A percentile compares a stretch with the other conserved stretches of the same genome.
phyloP scores from a whole-genome alignment of 1,140 invertebrate genomes.

The Camponotus floridanus region DNA sequence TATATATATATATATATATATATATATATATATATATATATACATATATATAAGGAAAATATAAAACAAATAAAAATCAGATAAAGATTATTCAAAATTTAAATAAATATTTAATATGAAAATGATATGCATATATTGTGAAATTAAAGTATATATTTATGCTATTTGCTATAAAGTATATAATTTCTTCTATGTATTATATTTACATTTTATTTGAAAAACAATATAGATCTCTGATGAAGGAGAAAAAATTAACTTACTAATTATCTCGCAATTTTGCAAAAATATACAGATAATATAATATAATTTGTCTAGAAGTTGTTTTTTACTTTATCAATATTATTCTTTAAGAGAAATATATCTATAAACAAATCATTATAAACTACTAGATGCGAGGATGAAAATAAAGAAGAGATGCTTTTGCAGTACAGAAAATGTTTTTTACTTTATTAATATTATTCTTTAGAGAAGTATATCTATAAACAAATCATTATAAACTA shows the following conservation, averaged over 20 bases:
- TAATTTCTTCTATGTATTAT: too few relatives aligned
- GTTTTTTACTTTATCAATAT: not conserved
- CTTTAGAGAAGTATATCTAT: slow-evolving; percentile 28
- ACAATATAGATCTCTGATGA: too few relatives aligned
- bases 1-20: too few relatives aligned
- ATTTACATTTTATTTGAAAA: too few relatives aligned
- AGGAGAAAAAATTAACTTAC: too few relatives aligned
- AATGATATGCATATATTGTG: not conserved
- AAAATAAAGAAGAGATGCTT: not conserved
- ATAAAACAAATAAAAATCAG: not conserved
- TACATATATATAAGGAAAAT: not conserved
- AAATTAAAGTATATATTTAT: not conserved
- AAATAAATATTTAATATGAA: not conserved
- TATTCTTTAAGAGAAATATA: slow-evolving; percentile 19
- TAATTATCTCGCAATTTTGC: too few relatives aligned
- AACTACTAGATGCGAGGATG: not conserved
- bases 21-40: too few relatives aligned
- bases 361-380: not conserved
- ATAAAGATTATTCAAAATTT: not conserved
- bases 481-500: not conserved
- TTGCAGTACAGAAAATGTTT: slow-evolving; percentile 46
- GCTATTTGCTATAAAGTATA: not conserved
- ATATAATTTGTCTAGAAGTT: not conserved
- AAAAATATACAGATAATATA: too few relatives aligned
- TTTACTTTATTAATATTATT: too few relatives aligned